Percentiles rank a stretch among this genome's conserved stretches.
Conservation (phyloP, 2,797 vertebrate genomes). For the Gallinago nigripennis region DNA sequence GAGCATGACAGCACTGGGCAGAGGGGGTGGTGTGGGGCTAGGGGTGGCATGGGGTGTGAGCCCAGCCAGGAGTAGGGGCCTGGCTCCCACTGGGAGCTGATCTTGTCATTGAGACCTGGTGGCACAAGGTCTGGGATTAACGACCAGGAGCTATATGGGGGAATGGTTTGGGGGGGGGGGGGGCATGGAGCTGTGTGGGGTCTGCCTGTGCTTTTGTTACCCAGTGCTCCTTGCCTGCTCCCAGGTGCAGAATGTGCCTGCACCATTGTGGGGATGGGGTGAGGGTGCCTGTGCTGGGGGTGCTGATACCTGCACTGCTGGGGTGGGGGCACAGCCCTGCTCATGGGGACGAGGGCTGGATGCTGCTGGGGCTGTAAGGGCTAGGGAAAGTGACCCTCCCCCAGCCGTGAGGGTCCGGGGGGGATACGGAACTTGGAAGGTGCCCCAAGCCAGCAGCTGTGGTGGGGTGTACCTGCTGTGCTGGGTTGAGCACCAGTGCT, state of each 20-base stretch:
- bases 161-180: accelerated
- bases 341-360: not conserved
- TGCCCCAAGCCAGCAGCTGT: accelerated
- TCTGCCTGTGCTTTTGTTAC: not conserved
- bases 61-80: no score
- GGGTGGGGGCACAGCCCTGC: not conserved
- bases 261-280: not conserved
- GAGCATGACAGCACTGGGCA: no score
- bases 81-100: not conserved
- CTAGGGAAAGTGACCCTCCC: no score
- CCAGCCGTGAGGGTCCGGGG: no score
- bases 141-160: accelerated
- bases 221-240: not conserved
- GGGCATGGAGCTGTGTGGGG: accelerated
- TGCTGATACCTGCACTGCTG: not conserved
- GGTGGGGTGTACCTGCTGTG: not conserved
- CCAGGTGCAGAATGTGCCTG: accelerated
- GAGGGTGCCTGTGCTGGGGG: no score
- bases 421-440: not conserved
- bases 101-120: accelerated
- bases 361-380: not conserved
- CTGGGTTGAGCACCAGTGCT: not conserved
- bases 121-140: accelerated
- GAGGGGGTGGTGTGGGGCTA: not conserved
- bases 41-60: accelerated